Evolutionary conservation across 37 sponge, comb jelly and placozoan genomes (phyloP), one percentile per base, ranked within the genome.

Genomic region (Geodia barretti): DNA sequence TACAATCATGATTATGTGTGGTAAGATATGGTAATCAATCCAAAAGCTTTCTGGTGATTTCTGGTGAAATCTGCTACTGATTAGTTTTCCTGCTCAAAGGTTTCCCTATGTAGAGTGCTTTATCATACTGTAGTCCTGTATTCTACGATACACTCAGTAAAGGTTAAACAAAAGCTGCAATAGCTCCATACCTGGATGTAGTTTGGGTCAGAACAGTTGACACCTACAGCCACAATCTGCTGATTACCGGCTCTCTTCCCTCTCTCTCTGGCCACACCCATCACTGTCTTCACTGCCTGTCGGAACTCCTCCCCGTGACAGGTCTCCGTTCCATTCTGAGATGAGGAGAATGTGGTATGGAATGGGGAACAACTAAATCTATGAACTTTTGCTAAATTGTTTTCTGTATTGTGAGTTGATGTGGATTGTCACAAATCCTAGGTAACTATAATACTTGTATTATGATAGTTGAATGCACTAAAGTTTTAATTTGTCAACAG

Each of bases 231-330:
- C 0, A 86, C 62, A 3, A 95, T 66, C 38, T 88, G 90, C 14
- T 79, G 70, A 76, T 62, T 79, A n/a, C 63, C 31, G 35, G 70
- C 54, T 47, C 54, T 47, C 54, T 47, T 14, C 54, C 54, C 54
- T 47, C 14, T 14, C 14, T 14, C 54, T 14, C 54, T 47, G 11
- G 11, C 54, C 54, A 17, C 14, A 7, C 54, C 54, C 14, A 7
- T 68, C 60, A 88, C 60, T 62, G 42, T 36, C 5, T 26, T 3
- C 39, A 85, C 80, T 4, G 86, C 90, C 0, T 86, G 78, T 8
- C 87, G 69, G 74, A 95, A 95, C 28, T 32, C 28, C 34, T 95
- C 96, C n/a, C 90, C 92, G 82, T 91, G 84, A 77, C 87, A 86
- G 8, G 84, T 87, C 21, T 93, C 86, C 4, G 37, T 21, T 3